Evolutionary conservation across 2,797 vertebrate species (phyloP).

Genomic region (Sebastes steindachneri): DNA sequence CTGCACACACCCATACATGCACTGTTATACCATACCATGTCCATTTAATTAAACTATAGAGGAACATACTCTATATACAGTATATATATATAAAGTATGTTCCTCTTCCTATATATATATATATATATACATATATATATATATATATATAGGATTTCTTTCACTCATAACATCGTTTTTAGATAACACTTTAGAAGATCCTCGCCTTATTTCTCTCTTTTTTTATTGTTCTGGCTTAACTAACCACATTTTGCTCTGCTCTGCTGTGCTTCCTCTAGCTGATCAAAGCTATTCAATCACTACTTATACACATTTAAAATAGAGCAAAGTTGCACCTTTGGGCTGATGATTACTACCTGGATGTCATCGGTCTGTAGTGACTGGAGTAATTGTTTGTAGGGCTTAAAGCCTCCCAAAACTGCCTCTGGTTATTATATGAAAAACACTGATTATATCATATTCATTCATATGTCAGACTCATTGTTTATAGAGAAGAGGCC

Average conservation of each 20-base stretch:
- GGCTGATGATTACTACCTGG: constrained; percentile 4
- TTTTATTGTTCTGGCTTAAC: background rate
- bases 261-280: background rate
- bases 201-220: too few species aligned
- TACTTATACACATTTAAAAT: background rate
- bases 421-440: background rate
- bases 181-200: background rate
- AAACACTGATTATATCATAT: background rate
- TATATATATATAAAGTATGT: background rate
- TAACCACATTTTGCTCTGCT: background rate
- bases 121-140: background rate
- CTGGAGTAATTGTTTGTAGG: constrained; percentile 4
- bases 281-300: background rate
- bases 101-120: too few species aligned
- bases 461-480: background rate
- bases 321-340: background rate
- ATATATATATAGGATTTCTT: background rate
- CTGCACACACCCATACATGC: background rate
- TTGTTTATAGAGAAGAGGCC: background rate
- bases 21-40: background rate
- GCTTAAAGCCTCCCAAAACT: background rate
- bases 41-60: constrained; percentile 38
- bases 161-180: background rate
- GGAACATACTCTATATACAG: background rate
- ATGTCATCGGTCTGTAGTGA: background rate